Conservation (phyloP, 2,797 vertebrate species). For the Tauraco hartlaubi region DNA sequence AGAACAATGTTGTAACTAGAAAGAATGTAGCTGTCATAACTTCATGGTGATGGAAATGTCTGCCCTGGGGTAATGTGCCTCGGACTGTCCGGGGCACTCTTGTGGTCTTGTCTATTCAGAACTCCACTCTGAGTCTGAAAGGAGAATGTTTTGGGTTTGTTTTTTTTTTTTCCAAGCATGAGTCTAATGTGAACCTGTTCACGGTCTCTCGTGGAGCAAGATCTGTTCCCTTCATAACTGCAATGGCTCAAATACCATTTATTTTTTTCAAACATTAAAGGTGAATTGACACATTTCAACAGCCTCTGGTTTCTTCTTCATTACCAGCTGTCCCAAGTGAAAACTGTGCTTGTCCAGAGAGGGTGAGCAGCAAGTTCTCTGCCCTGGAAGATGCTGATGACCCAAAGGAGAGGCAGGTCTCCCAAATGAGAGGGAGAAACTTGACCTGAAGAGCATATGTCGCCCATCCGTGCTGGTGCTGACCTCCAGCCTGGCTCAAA, state of each 20-base stretch:
- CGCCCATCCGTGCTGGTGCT: background rate
- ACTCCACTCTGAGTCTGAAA: slow-evolving; percentile 32
- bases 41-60: slow-evolving; percentile 61
- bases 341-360: background rate
- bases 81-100: slow-evolving; percentile 21
- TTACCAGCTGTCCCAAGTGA: background rate
- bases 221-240: slow-evolving; percentile 70
- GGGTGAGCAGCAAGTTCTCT: background rate
- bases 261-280: slow-evolving; percentile 77
- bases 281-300: slow-evolving; percentile 74
- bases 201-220: slow-evolving; percentile 59
- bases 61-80: slow-evolving; percentile 47
- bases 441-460: fast-evolving
- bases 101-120: slow-evolving; percentile 39
- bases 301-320: slow-evolving; percentile 28
- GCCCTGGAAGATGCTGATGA: background rate
- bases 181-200: slow-evolving; percentile 75
- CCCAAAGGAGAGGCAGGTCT: background rate
- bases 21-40: slow-evolving; percentile 63
- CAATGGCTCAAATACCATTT: slow-evolving; percentile 76
- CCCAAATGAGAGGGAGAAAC: background rate
- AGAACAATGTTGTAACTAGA: slow-evolving; percentile 70
- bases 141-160: slow-evolving; percentile 47
- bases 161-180: slow-evolving; percentile 63
- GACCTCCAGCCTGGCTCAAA: background rate